Conservation (phyloP, 2,888 invertebrate genomes). For the Strigamia maritima region DNA sequence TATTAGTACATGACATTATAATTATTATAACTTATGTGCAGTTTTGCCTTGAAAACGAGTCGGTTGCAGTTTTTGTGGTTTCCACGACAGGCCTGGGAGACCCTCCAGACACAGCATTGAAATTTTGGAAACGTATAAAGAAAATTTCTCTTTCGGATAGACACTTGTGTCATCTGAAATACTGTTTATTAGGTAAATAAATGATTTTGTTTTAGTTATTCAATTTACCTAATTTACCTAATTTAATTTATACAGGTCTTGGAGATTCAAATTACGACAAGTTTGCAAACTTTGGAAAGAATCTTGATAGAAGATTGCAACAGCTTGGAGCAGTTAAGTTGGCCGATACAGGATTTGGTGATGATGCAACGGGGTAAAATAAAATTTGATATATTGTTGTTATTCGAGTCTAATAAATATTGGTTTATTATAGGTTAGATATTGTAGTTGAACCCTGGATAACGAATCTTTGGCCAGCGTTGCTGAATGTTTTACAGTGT, state of each 20-base stretch:
- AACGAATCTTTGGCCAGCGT: slow-evolving; percentile 52
- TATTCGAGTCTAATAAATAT: background rate
- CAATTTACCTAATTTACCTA: slow-evolving; percentile 3
- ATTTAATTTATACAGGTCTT: slow-evolving; percentile 52
- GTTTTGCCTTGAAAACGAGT: slow-evolving; percentile 46
- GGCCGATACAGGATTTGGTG: slow-evolving; percentile 56
- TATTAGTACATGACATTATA: background rate
- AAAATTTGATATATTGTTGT: background rate
- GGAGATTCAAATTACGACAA: slow-evolving; percentile 61
- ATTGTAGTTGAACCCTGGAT: slow-evolving; percentile 58
- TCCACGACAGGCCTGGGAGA: slow-evolving; percentile 62
- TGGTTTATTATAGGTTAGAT: background rate
- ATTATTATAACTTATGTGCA: slow-evolving; percentile 45
- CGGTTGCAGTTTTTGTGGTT: slow-evolving; percentile 55
- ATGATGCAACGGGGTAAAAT: slow-evolving; percentile 58
- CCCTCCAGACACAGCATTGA: slow-evolving; percentile 57
- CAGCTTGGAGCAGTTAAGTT: slow-evolving; percentile 56
- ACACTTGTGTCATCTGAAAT: slow-evolving; percentile 53
- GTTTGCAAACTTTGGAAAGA: slow-evolving; percentile 57
- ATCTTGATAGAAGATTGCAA: slow-evolving; percentile 52
- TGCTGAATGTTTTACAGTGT: slow-evolving; percentile 47
- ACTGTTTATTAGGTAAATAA: slow-evolving; percentile 56
- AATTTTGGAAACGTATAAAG: slow-evolving; percentile 55
- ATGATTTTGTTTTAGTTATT: slow-evolving; percentile 37
- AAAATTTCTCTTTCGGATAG: slow-evolving; percentile 51